Base-by-base conservation (phyloP, 2,888 invertebrate species). In the Philereme transversata region DNA sequence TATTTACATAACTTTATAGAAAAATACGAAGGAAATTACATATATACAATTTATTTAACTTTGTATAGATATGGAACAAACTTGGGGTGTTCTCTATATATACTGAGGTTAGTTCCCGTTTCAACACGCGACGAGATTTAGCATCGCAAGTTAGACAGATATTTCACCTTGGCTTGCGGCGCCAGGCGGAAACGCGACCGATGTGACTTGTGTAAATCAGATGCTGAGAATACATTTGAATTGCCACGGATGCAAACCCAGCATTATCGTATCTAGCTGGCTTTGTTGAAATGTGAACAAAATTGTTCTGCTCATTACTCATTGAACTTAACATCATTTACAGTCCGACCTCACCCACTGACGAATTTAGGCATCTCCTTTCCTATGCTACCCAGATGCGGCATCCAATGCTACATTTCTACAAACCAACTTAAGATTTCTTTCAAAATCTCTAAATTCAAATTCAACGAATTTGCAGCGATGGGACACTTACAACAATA, bases 71-170 rank as follows among this genome's bases (percentile, higher is more conserved):
- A 57, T 36, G 44, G 5, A 40, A 36, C 36, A 51, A 51, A 51
- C 47, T 57, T 47, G 8, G 52, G 22, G 22, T 22, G 22, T 22
- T 22, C 22, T 22, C 22, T 49, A 40, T 54, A 51, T 50, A 50
- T 50, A 40, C 5, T 22, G 55, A 44, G 54, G 50, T 58, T 45
- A 55, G 52, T 43, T 57, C 50, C 55, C 40, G 51, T 11, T 22
- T 47, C 6, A 54, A 49, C 89, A 90, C 89, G 90, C 90, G 83
- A 90, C 83, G 85, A 87, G 87, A 89, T 89, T 86, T 84, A 89
- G 73, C 78, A 77, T 80, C 75, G 73, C 73, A 69, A 41, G 57
- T 58, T 83, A 83, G 81, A 85, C 84, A 84, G 84, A 89, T 90
- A 88, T 87, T 87, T 88, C 84, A 89, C 84, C 82, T 82, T 79